These are phyloP conservation scores for Pogonomyrmex californicus DNA, from an alignment of 1,140 invertebrate genomes.

Conservation along the genomic window DNA sequence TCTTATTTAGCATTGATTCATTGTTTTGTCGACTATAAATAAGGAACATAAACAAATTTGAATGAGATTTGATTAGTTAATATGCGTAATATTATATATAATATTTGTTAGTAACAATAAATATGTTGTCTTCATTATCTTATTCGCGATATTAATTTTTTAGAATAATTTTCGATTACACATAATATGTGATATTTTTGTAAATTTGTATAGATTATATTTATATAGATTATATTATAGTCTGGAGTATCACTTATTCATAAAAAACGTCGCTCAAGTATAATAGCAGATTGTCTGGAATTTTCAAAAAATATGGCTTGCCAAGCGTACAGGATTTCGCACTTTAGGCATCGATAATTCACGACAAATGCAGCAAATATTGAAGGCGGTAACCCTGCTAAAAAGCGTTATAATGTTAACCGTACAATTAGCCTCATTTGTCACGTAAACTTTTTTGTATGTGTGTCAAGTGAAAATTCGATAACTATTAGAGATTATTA, in stretches of 20 bases:
- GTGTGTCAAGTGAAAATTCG: not conserved
- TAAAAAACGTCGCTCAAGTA: slow-evolving; percentile 21
- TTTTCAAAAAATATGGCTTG: slow-evolving; percentile 31
- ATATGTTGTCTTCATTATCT: not conserved
- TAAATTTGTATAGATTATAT: slow-evolving; percentile 10
- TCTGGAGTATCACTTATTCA: slow-evolving; percentile 19
- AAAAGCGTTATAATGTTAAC: slow-evolving; percentile 37
- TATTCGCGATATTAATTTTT: not conserved
- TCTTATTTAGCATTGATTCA: slow-evolving; percentile 19
- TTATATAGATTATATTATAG: slow-evolving; percentile 20
- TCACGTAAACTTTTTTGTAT: not conserved
- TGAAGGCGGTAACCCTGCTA: not conserved
- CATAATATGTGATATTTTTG: not conserved
- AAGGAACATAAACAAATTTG: not conserved
- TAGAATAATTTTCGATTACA: not conserved
- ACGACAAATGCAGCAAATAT: slow-evolving; percentile 39
- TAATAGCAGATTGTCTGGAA: not conserved
- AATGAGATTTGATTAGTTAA: slow-evolving; percentile 29
- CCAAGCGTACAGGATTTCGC: slow-evolving; percentile 29
- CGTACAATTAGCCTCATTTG: slow-evolving; percentile 1
- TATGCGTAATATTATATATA: too few relatives aligned
- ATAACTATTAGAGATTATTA: slow-evolving; percentile 16
- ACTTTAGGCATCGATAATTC: slow-evolving; percentile 50
- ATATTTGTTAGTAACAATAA: not conserved
- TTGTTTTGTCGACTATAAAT: not conserved